Base-by-base conservation (phyloP, 2,797 vertebrate genomes). In the Dryobates pubescens region DNA sequence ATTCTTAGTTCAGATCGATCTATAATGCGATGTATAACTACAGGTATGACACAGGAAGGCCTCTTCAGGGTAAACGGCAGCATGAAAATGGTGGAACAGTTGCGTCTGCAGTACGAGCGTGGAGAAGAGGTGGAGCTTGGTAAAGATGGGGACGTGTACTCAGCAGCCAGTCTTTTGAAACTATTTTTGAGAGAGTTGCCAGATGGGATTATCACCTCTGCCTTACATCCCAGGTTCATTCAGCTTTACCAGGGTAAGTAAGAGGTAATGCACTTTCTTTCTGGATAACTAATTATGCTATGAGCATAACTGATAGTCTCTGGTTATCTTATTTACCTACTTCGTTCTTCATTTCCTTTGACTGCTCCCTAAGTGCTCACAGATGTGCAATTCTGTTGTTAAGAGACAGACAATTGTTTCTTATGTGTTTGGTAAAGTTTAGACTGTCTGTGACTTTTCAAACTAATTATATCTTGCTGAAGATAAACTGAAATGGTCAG, bases 1-100 rank as follows among this genome's bases (percentile, higher is more conserved):
- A 23, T 73, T 64, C 49, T 49, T 58, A 41, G 65, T 26, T 58
- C 49, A 77, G 64, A 11, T 61, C 29, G 62, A 4, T 77, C 70
- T 80, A 19, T 6, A 30, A 9, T 74, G 43, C 23, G 10, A 22
- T 71, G 1, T 89, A 0, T 79, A 38, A 72, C 96, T 96, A 7
- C 96, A 99, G 99, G 98, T 54, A 97, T 99, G 92, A 97, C 96
- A 1, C 98, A 99, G 91, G 99, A 99, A 93, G 99, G 99, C 38
- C 97, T 99, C 88, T 99, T 99, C 96, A 97, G 99, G 51, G 98
- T 99, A 73, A 99, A 98, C 0, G 99, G 98, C 49, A 99, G 98
- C 3, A 97, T 98, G 75, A 98, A 98, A 73, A 96, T 95, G 4
- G 98, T 99, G 86, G 98, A 99, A 65, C 96, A 92, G 82, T 97